Percentiles rank a stretch among this genome's conserved stretches.
Evolutionary conservation across 2,888 invertebrate genomes (phyloP).

Genomic region (Ochlodes sylvanus): DNA sequence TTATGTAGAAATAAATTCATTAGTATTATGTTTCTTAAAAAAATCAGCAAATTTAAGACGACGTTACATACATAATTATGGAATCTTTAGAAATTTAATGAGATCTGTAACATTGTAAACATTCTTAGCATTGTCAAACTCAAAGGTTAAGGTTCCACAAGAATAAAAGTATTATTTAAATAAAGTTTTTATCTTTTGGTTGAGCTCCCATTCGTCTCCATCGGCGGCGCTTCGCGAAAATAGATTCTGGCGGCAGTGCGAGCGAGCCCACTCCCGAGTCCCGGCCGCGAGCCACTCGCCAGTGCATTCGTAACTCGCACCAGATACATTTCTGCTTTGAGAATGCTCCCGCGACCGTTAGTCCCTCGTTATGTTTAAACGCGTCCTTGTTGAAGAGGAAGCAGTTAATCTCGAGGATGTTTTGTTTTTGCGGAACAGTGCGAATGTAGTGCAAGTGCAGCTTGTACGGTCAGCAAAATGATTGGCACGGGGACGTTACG

Average conservation of each 20-base stretch:
- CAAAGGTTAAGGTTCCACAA: constrained; percentile 18
- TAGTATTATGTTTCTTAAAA: too few species aligned
- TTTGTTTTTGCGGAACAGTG: constrained; percentile 38
- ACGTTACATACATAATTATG: too few species aligned
- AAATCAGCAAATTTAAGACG: too few species aligned
- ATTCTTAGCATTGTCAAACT: too few species aligned
- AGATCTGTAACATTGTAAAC: too few species aligned
- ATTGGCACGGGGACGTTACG: constrained; percentile 84
- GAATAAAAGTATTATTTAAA: constrained; percentile 48
- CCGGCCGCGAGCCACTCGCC: constrained; percentile 60
- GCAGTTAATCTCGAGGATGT: constrained; percentile 9
- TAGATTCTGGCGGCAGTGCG: constrained; percentile 81
- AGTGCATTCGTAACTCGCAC: constrained; percentile 74
- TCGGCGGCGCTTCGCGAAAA: constrained; percentile 82
- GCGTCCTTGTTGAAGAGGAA: constrained; percentile 31
- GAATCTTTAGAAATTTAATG: too few species aligned
- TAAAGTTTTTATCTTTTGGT: constrained; percentile 71
- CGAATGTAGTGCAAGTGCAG: constrained; percentile 50
- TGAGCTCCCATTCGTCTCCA: constrained; percentile 73
- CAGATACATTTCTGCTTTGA: constrained; percentile 62
- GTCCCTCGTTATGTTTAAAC: constrained; percentile 36
- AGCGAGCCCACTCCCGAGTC: constrained; percentile 76
- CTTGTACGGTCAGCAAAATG: constrained; percentile 48
- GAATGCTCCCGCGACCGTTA: constrained; percentile 42
- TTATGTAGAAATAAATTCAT: too few species aligned